Percentiles rank a stretch among this genome's conserved stretches.
Conservation (phyloP, 53 echinoderm and acorn worm genomes). For the Paracentrotus lividus region DNA sequence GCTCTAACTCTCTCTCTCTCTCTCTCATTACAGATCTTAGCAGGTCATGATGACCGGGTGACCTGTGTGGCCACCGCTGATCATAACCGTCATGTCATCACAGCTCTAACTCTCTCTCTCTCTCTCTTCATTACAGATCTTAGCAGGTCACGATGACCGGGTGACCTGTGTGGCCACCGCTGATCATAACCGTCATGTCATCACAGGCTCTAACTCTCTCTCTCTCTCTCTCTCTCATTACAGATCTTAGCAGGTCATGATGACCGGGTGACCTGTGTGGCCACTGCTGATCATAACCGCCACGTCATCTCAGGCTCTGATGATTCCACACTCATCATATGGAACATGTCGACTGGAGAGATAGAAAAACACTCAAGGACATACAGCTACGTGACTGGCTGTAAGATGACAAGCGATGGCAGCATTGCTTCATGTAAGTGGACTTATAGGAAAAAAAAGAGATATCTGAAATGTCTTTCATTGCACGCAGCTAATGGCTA, state of each 20-base stretch:
- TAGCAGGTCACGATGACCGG: slow-evolving; percentile 94
- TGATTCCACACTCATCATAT: slow-evolving; percentile 93
- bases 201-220: slow-evolving; percentile 79
- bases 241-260: slow-evolving; percentile 97
- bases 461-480: too few relatives aligned
- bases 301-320: slow-evolving; percentile 97
- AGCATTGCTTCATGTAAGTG: slow-evolving; percentile 90
- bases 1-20: slow-evolving; percentile 74
- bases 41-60: slow-evolving; percentile 91
- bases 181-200: slow-evolving; percentile 96
- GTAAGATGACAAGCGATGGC: slow-evolving; percentile 97
- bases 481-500: too few relatives aligned
- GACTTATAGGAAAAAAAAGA: neutral
- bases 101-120: neutral
- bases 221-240: neutral
- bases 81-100: neutral
- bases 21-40: slow-evolving; percentile 77
- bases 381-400: slow-evolving; percentile 89
- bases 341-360: slow-evolving; percentile 98
- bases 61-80: slow-evolving; percentile 95
- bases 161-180: slow-evolving; percentile 94
- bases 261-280: slow-evolving; percentile 88
- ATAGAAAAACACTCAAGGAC: slow-evolving; percentile 95
- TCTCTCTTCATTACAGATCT: slow-evolving; percentile 70
- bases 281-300: slow-evolving; percentile 95